Base-by-base conservation (phyloP, 2,113 vertebrate genomes). In the Rhombomys opimus region DNA sequence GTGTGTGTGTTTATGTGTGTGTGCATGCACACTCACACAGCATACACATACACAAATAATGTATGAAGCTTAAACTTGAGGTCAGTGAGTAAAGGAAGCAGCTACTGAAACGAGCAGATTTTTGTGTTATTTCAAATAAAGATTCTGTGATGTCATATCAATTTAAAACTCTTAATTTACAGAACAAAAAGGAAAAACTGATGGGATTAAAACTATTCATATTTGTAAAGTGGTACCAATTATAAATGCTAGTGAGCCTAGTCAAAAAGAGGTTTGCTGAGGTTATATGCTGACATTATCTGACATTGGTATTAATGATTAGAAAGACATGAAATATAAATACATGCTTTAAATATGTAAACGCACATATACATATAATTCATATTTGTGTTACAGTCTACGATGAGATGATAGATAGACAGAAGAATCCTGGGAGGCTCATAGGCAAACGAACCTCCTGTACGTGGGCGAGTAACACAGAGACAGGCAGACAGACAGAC, bases 141-240 rank as follows among this genome's bases (percentile, higher is more conserved):
- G 68, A 73, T 68, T 78, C 25, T 84, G 27, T 7, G 10, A 32
- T 15, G 41, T 63, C 41, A 80, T 25, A 52, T 35, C 54, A 50
- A 23, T 87, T 73, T 95, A 78, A 63, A 93, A 20, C 78, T 82
- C 54, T 90, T 85, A 89, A 96, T 27, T 87, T 95, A 12, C 14
- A 86, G 38, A 38, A 23, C 63, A 22, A 65, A 65, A 57, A 81
- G 38, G 23, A 68, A 17, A 88, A 50, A 15, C 17, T n/a, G 20
- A 27, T 72, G 65, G 32, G 22, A 35, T 73, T 73, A 59, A 94
- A 94, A 15, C 1, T 52, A 61, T 15, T 46, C 73, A 75, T 46
- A 57, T 84, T 46, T 63, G 52, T 86, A 63, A 93, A 50, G 70
- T 27, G 0, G 4, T 57, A 18, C 7, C 27, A 68, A 15, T 57